These are phyloP conservation scores for Drosophila cognata DNA, from an alignment of 2,888 invertebrate genomes.

Conservation along the genomic window DNA sequence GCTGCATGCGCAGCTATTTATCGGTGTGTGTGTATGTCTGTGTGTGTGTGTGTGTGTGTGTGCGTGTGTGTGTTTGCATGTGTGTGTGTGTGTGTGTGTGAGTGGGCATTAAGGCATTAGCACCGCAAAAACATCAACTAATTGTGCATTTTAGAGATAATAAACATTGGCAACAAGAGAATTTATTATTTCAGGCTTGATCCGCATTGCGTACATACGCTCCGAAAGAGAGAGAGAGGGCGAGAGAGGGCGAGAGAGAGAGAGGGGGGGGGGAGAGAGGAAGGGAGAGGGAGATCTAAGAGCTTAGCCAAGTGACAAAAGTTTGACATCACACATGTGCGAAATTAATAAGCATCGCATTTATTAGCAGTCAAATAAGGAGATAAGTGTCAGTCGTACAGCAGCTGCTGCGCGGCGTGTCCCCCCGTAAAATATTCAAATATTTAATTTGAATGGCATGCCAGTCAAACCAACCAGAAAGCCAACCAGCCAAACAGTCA, in stretches of 20 bases:
- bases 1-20: conserved; percentile 46
- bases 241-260: background rate
- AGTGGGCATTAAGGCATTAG: conserved; percentile 73
- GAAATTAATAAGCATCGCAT: conserved; percentile 75
- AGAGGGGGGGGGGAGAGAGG: background rate
- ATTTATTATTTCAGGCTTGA: conserved; percentile 74
- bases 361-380: conserved; percentile 79
- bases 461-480: conserved; percentile 46
- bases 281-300: background rate
- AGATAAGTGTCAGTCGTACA: conserved; percentile 78
- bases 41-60: conserved; percentile 18
- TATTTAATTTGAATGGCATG: conserved; percentile 62
- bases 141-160: conserved; percentile 79
- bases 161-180: conserved; percentile 68
- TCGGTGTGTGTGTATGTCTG: conserved; percentile 13
- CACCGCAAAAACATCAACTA: conserved; percentile 79
- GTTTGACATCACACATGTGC: conserved; percentile 49
- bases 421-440: conserved; percentile 65
- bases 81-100: conserved; percentile 17
- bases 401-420: conserved; percentile 41
- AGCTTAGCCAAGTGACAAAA: conserved; percentile 62
- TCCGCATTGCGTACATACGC: conserved; percentile 48
- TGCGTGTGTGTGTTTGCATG: conserved; percentile 30
- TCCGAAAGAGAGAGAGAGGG: background rate
- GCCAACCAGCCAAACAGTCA: conserved; percentile 5